phyloP scores from a whole-genome alignment of 2,113 vertebrate genomes.

The Hoplias malabaricus region DNA sequence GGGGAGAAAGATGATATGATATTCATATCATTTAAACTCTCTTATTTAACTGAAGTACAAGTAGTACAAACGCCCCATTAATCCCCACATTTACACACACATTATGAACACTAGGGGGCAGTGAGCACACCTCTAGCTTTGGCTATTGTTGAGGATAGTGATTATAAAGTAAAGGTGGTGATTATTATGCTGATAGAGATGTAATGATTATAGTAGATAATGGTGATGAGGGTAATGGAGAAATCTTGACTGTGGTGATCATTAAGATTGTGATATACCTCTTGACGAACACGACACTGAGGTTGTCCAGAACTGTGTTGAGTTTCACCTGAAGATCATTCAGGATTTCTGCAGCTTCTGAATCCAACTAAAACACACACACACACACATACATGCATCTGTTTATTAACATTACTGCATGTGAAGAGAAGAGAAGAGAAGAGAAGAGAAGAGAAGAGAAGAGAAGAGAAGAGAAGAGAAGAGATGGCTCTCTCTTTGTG shows the following conservation, averaged over 20 bases:
- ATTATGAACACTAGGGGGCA: too few relatives aligned
- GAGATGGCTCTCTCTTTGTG: background rate
- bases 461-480: background rate
- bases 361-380: slow-evolving; percentile 79
- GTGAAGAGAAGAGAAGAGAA: background rate
- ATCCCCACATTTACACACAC: too few relatives aligned
- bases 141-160: background rate
- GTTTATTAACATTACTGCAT: slow-evolving; percentile 11
- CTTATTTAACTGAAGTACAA: too few relatives aligned
- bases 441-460: background rate
- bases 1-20: too few relatives aligned
- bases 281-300: slow-evolving; percentile 89
- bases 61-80: too few relatives aligned
- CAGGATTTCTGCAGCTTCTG: slow-evolving; percentile 89
- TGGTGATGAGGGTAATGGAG: background rate
- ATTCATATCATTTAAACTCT: too few relatives aligned
- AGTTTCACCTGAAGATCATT: slow-evolving; percentile 95
- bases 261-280: slow-evolving; percentile 71
- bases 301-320: slow-evolving; percentile 89
- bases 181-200: background rate
- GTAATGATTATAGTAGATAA: background rate
- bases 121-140: too few relatives aligned
- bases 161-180: background rate
- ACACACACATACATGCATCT: slow-evolving; percentile 39
- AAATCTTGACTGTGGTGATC: background rate